A percentile compares a stretch with the other conserved stretches of the same genome.
Conservation (phyloP, 1,140 invertebrate species). For the Cydia strobilella region DNA sequence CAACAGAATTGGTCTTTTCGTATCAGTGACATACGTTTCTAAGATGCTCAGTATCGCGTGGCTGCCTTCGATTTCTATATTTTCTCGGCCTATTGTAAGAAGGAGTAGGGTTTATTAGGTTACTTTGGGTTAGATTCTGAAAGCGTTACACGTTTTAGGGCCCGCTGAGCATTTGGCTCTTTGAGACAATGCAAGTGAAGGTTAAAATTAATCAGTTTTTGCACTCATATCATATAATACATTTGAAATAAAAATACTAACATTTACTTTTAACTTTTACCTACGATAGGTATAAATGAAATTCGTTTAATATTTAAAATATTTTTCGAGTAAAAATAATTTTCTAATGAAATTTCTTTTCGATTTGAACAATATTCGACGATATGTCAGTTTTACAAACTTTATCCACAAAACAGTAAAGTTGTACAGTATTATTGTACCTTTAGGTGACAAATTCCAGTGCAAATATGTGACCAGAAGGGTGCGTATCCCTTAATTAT, state of each 20-base stretch:
- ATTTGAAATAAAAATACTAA: neutral
- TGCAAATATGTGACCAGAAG: constrained; percentile 29
- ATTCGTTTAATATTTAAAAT: no score
- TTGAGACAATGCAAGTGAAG: neutral
- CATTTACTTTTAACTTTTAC: no score
- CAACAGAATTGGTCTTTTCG: neutral
- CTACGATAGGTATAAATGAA: no score
- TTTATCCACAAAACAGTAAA: neutral
- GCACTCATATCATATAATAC: neutral
- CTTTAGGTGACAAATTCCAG: neutral
- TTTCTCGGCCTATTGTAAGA: constrained; percentile 20
- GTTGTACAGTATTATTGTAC: constrained; percentile 6
- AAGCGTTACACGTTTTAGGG: neutral
- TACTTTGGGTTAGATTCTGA: constrained; percentile 9
- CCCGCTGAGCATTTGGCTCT: constrained; percentile 2
- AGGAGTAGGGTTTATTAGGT: constrained; percentile 22
- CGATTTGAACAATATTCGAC: neutral
- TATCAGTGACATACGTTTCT: constrained; percentile 37
- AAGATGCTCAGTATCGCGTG: constrained; percentile 32
- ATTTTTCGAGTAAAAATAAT: neutral
- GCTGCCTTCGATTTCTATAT: constrained; percentile 31
- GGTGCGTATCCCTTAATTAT: constrained; percentile 25
- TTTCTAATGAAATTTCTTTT: neutral
- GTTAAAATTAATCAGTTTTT: neutral
- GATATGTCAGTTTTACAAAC: neutral